Base-by-base conservation (phyloP, 2,113 vertebrate genomes). In the Anolis carolinensis region DNA sequence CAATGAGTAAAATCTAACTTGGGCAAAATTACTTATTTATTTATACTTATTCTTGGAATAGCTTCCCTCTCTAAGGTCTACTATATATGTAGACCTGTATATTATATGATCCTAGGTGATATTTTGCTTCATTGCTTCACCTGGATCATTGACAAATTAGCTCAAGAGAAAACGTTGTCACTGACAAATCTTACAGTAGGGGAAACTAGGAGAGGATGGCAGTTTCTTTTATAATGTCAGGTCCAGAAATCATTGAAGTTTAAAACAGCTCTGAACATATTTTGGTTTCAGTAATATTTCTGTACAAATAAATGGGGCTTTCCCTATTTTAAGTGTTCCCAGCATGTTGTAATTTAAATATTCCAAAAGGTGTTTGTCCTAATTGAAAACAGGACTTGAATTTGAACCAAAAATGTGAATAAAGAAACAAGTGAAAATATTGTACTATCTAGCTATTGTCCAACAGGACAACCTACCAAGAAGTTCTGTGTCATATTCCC, bases 351-450 rank as follows among this genome's bases (percentile, higher is more conserved):
- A 44, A 67, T 27, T 27, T 32, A 11, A 48, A 67, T 52, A 21
- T 68, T 36, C 0, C 27, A 82, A n/a, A 65, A 32, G 8, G 50
- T 63, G 87, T 0, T 0, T 36, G 0, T 48, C 39, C 79, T 68
- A 13, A 0, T 65, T 70, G 8, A n/a, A 30, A 70, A 50, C 79
- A 32, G 44, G 9, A n/a, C 80, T 44, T 36, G 62, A 80, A 25
- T 14, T n/a, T 39, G 32, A 79, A 25, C 36, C 23, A 27, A 18
- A 81, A 70, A 52, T 30, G 30, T 21, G 30, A 70, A 25, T 21
- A 55, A 79, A 82, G 20, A 32, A 70, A 82, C 30, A 70, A 70
- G 30, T 68, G 14, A 48, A 80, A 44, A 6, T 0, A 52, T 52
- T 52, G 23, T 34, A 70, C 65, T n/a, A 71, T 44, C 80, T 34